phyloP scores from a whole-genome alignment of 2,113 vertebrate genomes.

The Ramphastos sulfuratus region DNA sequence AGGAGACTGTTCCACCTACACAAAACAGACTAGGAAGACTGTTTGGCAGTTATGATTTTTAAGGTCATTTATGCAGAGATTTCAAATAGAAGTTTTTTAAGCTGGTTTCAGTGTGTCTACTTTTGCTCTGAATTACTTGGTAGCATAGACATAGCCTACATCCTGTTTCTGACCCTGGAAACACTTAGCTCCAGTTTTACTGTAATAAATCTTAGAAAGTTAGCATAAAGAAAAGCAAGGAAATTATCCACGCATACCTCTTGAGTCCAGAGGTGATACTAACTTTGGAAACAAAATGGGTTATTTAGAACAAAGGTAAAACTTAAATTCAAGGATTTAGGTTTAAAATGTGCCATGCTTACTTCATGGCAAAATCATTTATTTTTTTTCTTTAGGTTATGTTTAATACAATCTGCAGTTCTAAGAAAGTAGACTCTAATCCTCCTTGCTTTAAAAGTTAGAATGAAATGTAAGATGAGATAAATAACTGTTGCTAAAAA shows the following conservation, averaged over 20 bases:
- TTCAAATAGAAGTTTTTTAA: not conserved
- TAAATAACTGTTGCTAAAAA: not conserved
- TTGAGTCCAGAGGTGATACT: not conserved
- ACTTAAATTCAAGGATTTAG: not conserved
- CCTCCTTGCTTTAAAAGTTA: not conserved
- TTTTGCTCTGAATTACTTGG: not conserved
- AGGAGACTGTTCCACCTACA: not conserved
- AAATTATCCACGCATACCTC: not conserved
- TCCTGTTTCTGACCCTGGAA: not conserved
- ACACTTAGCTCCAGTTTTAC: not conserved
- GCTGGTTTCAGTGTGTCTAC: not conserved
- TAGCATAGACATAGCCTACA: not conserved
- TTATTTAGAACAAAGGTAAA: not conserved
- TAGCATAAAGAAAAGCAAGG: not conserved
- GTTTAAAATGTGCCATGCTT: not conserved
- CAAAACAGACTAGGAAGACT: not conserved
- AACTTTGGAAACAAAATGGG: not conserved
- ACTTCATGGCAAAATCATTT: not conserved
- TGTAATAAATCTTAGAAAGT: not conserved
- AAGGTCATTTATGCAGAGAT: not conserved
- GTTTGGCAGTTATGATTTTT: not conserved
- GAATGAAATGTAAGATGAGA: not conserved
- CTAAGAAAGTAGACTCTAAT: not conserved
- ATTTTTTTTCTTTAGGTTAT: not conserved
- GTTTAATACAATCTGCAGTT: not conserved